Evolutionary conservation across 2,797 vertebrate species (phyloP).

Genomic region (Lepus oiostolus): DNA sequence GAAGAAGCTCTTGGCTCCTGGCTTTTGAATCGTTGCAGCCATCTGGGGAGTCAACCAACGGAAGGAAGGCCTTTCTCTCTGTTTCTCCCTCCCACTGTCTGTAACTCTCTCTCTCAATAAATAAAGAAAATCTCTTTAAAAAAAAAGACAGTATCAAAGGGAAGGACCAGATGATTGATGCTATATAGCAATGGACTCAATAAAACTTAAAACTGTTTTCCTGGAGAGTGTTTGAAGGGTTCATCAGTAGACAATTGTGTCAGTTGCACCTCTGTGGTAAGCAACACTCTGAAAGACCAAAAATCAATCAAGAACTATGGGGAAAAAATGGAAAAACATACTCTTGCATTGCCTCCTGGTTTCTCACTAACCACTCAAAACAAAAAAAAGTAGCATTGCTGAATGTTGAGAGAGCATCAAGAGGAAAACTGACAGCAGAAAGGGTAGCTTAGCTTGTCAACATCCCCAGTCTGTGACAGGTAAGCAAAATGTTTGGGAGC

Average conservation of each 20-base stretch:
- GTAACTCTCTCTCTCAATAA: too few species aligned
- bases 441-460: not conserved
- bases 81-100: too few species aligned
- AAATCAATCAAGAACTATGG: not conserved
- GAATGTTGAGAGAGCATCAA: not conserved
- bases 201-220: not conserved
- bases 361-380: not conserved
- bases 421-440: not conserved
- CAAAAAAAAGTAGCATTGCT: not conserved
- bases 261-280: not conserved
- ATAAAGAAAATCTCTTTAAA: too few species aligned
- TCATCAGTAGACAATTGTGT: not conserved
- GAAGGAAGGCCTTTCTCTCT: too few species aligned
- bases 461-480: too few species aligned
- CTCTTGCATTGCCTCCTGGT: not conserved
- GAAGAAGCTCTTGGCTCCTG: too few species aligned
- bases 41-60: too few species aligned
- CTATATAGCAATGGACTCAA: not conserved
- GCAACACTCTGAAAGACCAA: not conserved
- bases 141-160: not conserved
- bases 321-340: not conserved
- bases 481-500: not conserved
- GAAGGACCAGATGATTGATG: not conserved
- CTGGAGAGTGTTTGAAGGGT: not conserved
- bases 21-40: too few species aligned